Evolutionary conservation across 1,140 invertebrate species (phyloP).

Genomic region (Drosophila ogumai): DNA sequence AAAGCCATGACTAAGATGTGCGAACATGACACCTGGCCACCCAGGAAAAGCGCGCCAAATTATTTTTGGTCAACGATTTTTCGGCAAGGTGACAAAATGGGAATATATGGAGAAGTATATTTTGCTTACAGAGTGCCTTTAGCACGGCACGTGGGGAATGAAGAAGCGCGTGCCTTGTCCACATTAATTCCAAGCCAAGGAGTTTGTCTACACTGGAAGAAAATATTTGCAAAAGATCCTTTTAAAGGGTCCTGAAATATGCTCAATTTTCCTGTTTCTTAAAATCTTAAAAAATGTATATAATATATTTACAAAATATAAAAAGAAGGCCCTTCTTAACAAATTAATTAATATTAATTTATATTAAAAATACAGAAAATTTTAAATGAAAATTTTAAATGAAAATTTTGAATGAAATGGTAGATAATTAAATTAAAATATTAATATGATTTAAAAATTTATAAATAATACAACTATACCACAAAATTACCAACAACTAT

Average conservation of each 20-base stretch:
- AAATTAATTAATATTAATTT: too few species aligned
- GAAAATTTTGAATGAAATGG: too few species aligned
- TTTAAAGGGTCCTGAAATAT: not conserved
- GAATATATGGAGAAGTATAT: slow-evolving; percentile 7
- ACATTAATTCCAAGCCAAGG: slow-evolving; percentile 55
- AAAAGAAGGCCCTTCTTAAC: too few species aligned
- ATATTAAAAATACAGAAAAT: too few species aligned
- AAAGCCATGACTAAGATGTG: slow-evolving; percentile 29
- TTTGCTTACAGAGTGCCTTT: not conserved
- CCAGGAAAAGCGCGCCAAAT: slow-evolving; percentile 51
- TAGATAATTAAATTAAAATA: too few species aligned
- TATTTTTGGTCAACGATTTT: slow-evolving; percentile 50
- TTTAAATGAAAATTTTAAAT: too few species aligned
- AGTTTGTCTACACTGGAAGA: slow-evolving; percentile 18
- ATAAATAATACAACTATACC: too few species aligned
- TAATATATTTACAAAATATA: too few species aligned
- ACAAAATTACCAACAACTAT: too few species aligned
- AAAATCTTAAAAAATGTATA: too few species aligned
- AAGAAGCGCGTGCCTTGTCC: slow-evolving; percentile 59
- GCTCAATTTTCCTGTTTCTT: too few species aligned
- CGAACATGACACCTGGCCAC: slow-evolving; percentile 26
- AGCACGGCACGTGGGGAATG: slow-evolving; percentile 53
- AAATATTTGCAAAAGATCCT: not conserved
- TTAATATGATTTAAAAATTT: too few species aligned
- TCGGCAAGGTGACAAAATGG: slow-evolving; percentile 42